These are phyloP conservation scores for Chrysogorgia sp. DNA, from an alignment of 92 coral and sea anemone species.

Conservation along the genomic window DNA sequence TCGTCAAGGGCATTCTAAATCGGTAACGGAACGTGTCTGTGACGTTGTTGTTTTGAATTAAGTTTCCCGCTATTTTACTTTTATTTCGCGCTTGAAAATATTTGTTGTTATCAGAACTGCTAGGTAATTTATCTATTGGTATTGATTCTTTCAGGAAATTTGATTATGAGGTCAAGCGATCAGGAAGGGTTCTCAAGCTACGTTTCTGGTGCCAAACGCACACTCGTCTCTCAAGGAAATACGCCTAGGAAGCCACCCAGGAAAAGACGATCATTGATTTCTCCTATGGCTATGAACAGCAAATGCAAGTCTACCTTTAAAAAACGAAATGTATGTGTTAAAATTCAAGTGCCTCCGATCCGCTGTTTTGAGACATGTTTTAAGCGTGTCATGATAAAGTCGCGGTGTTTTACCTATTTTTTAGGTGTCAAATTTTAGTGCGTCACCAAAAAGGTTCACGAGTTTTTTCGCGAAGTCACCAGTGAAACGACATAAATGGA, in stretches of 20 bases:
- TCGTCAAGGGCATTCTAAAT: conserved; percentile 2
- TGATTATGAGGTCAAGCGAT: neutral
- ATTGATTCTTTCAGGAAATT: neutral
- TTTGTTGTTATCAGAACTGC: neutral
- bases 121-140: neutral
- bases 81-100: too few species aligned
- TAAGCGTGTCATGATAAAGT: conserved; percentile 3
- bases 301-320: conserved; percentile 20
- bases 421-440: conserved; percentile 14
- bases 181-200: neutral
- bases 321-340: conserved; percentile 13
- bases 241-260: conserved; percentile 50
- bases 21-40: neutral
- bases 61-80: too few species aligned
- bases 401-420: neutral
- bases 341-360: conserved; percentile 1
- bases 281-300: neutral
- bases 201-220: conserved; percentile 37
- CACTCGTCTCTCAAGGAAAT: conserved; percentile 40
- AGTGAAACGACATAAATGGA: conserved; percentile 59
- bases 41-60: neutral
- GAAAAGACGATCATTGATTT: conserved; percentile 30
- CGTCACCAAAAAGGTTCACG: conserved; percentile 31
- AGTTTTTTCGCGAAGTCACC: conserved; percentile 42
- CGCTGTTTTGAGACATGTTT: neutral